Evolutionary conservation across 2,888 invertebrate species (phyloP).

Genomic region (Sipunculus nudus): DNA sequence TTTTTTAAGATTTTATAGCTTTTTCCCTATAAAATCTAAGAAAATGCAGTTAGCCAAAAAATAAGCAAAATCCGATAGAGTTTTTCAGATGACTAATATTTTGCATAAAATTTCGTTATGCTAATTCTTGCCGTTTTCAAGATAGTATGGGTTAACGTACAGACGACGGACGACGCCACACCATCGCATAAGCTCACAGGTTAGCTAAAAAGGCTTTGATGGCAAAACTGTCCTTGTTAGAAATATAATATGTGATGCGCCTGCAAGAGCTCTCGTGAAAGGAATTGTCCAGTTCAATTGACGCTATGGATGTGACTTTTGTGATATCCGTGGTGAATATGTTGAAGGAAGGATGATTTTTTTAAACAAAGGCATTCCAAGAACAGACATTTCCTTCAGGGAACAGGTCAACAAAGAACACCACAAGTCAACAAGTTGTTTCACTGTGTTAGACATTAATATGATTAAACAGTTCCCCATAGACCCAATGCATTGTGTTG

Average conservation of each 20-base stretch:
- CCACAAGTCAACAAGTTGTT: background rate
- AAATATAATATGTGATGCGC: conserved; percentile 3
- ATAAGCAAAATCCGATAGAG: too few relatives aligned
- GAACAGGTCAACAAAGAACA: background rate
- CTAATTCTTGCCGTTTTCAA: too few relatives aligned
- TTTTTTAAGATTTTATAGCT: too few relatives aligned
- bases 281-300: conserved; percentile 10
- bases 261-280: conserved; percentile 7
- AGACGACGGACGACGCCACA: too few relatives aligned
- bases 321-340: conserved; percentile 1
- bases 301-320: conserved; percentile 3
- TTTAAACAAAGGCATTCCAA: background rate
- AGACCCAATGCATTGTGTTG: conserved; percentile 7
- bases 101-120: too few relatives aligned
- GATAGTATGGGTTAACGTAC: too few relatives aligned
- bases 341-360: conserved; percentile 4
- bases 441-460: background rate
- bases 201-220: too few relatives aligned
- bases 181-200: too few relatives aligned
- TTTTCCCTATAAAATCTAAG: too few relatives aligned
- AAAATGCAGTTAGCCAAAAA: too few relatives aligned
- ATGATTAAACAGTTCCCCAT: conserved; percentile 8
- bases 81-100: too few relatives aligned
- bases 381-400: conserved; percentile 2
- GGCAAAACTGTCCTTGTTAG: too few relatives aligned